Percentiles rank a stretch among this genome's conserved stretches.
Evolutionary conservation across 2,888 invertebrate species (phyloP).

Genomic region (Athripsodes cinereus): DNA sequence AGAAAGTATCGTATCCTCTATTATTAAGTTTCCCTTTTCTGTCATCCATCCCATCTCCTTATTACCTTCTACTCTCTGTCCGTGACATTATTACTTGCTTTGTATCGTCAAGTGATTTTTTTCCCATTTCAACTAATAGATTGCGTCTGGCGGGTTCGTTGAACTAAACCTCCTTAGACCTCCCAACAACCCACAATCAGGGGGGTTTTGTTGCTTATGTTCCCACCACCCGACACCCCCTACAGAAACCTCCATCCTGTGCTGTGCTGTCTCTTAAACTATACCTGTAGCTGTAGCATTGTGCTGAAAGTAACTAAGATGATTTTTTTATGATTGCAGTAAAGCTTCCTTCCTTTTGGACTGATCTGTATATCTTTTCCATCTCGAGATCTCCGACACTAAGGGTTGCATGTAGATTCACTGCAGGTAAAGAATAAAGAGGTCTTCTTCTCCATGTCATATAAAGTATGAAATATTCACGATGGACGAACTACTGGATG

Average conservation of each 20-base stretch:
- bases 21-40: not conserved
- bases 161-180: conserved; percentile 7
- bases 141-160: conserved; percentile 24
- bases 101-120: conserved; percentile 27
- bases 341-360: too few species aligned
- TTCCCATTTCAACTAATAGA: conserved; percentile 26
- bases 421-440: too few species aligned
- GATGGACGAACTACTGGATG: too few species aligned
- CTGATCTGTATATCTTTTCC: too few species aligned
- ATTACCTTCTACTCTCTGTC: not conserved
- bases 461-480: too few species aligned
- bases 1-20: not conserved
- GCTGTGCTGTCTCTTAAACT: not conserved
- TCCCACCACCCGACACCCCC: not conserved
- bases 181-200: not conserved
- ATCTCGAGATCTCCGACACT: too few species aligned
- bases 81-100: conserved; percentile 17
- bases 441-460: too few species aligned
- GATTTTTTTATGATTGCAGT: too few species aligned
- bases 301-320: too few species aligned
- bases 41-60: not conserved
- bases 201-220: not conserved
- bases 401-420: too few species aligned
- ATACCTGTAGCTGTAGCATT: too few species aligned
- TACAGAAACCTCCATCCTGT: not conserved